phyloP scores from a whole-genome alignment of 2,888 invertebrate species.

The Priocnemis perturbator region DNA sequence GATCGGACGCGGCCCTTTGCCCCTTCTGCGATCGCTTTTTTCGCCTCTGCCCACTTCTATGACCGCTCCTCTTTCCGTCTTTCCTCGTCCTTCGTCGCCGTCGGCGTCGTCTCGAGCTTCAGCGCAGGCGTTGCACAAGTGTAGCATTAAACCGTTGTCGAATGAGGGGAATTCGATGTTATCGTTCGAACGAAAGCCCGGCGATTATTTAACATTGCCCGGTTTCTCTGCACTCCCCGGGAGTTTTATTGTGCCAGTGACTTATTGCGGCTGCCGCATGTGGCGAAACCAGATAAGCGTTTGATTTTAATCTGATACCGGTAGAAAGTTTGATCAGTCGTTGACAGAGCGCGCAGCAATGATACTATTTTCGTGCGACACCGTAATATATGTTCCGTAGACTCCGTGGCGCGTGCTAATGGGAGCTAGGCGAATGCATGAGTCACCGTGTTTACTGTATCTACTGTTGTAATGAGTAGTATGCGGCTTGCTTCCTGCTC shows the following conservation, averaged over 20 bases:
- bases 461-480: constrained; percentile 47
- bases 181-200: too few species aligned
- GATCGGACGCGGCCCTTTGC: background rate
- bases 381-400: constrained; percentile 13
- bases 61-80: background rate
- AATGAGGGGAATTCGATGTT: too few species aligned
- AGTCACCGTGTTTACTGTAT: constrained; percentile 48
- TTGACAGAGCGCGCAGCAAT: background rate
- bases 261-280: background rate
- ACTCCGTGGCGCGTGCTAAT: constrained; percentile 28
- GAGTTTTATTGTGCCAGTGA: background rate
- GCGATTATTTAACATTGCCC: too few species aligned
- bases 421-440: constrained; percentile 45
- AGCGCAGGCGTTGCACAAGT: too few species aligned
- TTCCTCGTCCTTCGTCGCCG: background rate
- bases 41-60: background rate
- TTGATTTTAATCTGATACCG: background rate
- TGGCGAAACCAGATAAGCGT: constrained; percentile 2
- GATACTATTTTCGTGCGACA: constrained; percentile 8
- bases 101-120: background rate
- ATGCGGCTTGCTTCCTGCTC: background rate
- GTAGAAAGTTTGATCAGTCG: constrained; percentile 3
- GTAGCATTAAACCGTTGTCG: too few species aligned
- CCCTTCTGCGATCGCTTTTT: background rate
- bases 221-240: too few species aligned